phyloP scores from a whole-genome alignment of 2,797 vertebrate genomes.

The Garrulus glandarius region DNA sequence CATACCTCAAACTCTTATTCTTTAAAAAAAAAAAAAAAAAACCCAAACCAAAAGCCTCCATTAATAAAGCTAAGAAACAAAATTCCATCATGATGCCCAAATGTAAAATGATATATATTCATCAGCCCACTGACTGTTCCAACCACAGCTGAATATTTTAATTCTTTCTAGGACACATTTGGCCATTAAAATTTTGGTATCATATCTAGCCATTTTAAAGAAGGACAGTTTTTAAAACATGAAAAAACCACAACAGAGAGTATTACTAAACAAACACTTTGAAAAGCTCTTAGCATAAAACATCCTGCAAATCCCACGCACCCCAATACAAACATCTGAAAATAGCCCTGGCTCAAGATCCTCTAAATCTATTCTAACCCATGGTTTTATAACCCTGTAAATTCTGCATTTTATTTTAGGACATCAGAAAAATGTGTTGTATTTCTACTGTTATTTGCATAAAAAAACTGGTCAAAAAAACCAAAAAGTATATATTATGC shows the following conservation, averaged over 20 bases:
- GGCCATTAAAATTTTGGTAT: neutral
- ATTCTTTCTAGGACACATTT: neutral
- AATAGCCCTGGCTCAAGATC: neutral
- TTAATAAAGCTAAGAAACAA: conserved; percentile 28
- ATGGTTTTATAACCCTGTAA: conserved; percentile 15
- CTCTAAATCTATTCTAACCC: neutral
- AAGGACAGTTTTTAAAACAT: neutral
- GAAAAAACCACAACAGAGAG: neutral
- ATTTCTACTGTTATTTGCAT: conserved; percentile 52
- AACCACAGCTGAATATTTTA: conserved; percentile 21
- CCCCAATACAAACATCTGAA: neutral
- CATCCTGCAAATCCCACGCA: neutral
- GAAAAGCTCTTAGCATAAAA: conserved; percentile 23
- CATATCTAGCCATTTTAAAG: neutral
- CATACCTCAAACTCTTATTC: conserved; percentile 29
- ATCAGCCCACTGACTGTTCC: neutral
- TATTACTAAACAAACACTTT: neutral
- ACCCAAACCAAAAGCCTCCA: neutral
- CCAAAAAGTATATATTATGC: neutral
- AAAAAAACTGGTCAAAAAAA: conserved; percentile 51
- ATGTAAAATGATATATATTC: neutral
- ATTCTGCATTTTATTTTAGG: conserved; percentile 4
- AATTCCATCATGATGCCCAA: neutral
- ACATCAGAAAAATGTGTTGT: conserved; percentile 4
- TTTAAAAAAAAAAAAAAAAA: neutral